A percentile compares a stretch with the other conserved stretches of the same genome.
These are phyloP conservation scores for Enteromius fasciolatus DNA, from an alignment of 2,797 vertebrate species.

Conservation along the genomic window DNA sequence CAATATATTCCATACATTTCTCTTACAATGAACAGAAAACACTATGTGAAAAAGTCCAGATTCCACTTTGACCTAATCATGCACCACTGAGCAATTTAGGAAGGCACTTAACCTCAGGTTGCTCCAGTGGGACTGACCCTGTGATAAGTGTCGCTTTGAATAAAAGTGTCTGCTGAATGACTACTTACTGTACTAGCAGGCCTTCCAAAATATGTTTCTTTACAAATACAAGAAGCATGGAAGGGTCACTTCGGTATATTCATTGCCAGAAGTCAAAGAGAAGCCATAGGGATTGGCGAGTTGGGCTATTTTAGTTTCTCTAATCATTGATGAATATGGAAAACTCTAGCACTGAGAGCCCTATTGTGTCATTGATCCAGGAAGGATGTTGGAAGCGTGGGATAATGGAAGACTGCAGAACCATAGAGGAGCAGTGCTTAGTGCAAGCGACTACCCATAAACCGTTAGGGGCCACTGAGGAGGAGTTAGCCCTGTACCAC, in stretches of 20 bases:
- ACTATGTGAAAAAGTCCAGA: slow-evolving; percentile 15
- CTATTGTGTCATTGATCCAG: slow-evolving; percentile 42
- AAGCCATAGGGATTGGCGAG: background rate
- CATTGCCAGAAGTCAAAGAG: background rate
- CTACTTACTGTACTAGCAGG: background rate
- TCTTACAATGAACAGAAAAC: slow-evolving; percentile 6
- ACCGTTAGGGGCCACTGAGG: slow-evolving; percentile 50
- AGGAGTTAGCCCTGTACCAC: slow-evolving; percentile 52
- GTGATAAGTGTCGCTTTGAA: background rate
- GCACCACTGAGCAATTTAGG: background rate
- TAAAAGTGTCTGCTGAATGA: background rate
- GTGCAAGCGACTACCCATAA: slow-evolving; percentile 28
- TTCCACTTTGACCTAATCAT: background rate
- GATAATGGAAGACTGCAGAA: slow-evolving; percentile 45
- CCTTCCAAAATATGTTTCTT: background rate
- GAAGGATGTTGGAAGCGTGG: slow-evolving; percentile 27
- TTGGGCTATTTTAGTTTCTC: slow-evolving; percentile 2
- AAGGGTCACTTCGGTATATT: background rate
- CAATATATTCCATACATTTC: background rate
- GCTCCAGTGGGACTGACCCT: background rate
- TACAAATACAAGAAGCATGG: background rate
- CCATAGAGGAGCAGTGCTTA: slow-evolving; percentile 24
- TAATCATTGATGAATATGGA: slow-evolving; percentile 19
- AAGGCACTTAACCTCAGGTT: slow-evolving; percentile 7
- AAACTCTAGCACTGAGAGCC: slow-evolving; percentile 30